phyloP scores from a whole-genome alignment of 2,888 invertebrate species.

The Raillietiella orientalis region DNA sequence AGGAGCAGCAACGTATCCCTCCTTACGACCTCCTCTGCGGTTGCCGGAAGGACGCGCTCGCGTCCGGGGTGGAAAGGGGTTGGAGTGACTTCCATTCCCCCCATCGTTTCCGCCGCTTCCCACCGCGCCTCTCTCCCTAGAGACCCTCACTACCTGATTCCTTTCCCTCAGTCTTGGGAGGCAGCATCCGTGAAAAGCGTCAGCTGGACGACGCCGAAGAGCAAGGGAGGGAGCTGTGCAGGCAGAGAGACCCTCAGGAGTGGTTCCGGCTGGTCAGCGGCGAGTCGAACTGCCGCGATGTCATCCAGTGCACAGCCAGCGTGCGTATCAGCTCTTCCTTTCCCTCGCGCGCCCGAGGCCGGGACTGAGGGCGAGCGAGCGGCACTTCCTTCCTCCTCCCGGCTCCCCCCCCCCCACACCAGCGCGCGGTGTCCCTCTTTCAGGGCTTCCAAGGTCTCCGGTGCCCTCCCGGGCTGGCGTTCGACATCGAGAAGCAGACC shows the following conservation, averaged over 20 bases:
- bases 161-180: too few species aligned
- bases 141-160: too few species aligned
- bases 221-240: conserved; percentile 60
- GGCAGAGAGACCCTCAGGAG: conserved; percentile 77
- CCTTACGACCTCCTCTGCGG: too few species aligned
- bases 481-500: conserved; percentile 78
- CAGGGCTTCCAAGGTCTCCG: conserved; percentile 71
- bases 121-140: too few species aligned
- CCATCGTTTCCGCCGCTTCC: too few species aligned
- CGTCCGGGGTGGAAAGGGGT: too few species aligned
- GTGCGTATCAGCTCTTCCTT: conserved; percentile 14
- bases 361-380: neutral
- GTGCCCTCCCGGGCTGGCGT: conserved; percentile 66
- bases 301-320: conserved; percentile 76
- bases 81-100: too few species aligned
- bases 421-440: conserved; percentile 7
- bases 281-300: conserved; percentile 73
- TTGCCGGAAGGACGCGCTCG: too few species aligned
- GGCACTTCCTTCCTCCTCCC: too few species aligned
- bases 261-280: conserved; percentile 71
- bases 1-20: too few species aligned
- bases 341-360: neutral
- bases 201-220: conserved; percentile 32
- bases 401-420: too few species aligned
- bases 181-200: too few species aligned